Conservation (phyloP, 2,888 invertebrate species). For the Minunthozetes semirufus region DNA sequence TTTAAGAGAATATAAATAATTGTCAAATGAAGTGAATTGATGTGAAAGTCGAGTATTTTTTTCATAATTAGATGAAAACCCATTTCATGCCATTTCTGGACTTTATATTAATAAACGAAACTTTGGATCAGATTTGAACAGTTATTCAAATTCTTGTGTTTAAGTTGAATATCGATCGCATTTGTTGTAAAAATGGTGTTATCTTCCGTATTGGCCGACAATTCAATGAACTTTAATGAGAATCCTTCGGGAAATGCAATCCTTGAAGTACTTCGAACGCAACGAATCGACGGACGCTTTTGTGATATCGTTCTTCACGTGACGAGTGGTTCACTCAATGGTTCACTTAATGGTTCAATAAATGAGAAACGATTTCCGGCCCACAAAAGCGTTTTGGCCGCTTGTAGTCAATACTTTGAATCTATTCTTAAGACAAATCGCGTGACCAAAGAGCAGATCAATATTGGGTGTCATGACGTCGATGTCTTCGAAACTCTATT, state of each 20-base stretch:
- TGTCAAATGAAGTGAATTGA: no score
- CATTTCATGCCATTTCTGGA: neutral
- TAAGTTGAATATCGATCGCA: neutral
- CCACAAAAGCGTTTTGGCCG: slow-evolving; percentile 75
- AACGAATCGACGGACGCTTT: slow-evolving; percentile 54
- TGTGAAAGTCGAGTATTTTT: no score
- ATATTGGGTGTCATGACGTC: slow-evolving; percentile 6
- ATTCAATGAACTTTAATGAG: slow-evolving; percentile 46
- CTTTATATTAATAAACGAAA: neutral
- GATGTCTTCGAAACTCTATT: slow-evolving; percentile 57
- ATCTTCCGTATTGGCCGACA: slow-evolving; percentile 61
- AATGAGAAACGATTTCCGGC: slow-evolving; percentile 62
- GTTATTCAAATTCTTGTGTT: neutral
- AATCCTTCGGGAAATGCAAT: slow-evolving; percentile 40
- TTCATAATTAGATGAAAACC: neutral
- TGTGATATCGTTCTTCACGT: slow-evolving; percentile 59
- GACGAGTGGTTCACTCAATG: neutral
- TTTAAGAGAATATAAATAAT: no score
- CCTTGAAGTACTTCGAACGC: slow-evolving; percentile 40
- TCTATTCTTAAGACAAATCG: slow-evolving; percentile 56
- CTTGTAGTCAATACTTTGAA: slow-evolving; percentile 83
- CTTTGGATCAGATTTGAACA: neutral
- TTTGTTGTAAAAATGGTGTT: slow-evolving; percentile 42
- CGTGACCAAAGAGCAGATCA: slow-evolving; percentile 14
- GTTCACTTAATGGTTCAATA: neutral